Conservation (phyloP, 2,888 invertebrate genomes). For the Ptilodon capucinus region DNA sequence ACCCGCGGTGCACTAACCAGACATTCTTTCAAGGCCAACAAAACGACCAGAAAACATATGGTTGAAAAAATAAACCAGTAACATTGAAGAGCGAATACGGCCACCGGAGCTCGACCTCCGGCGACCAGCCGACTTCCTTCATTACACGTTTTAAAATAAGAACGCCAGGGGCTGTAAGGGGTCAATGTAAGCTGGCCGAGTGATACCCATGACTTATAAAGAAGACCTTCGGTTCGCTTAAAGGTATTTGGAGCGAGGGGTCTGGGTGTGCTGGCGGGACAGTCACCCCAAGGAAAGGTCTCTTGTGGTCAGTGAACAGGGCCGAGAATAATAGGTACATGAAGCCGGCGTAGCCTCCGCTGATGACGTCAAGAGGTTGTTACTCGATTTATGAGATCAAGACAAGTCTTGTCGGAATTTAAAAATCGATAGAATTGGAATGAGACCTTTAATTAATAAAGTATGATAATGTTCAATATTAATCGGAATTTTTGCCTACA, state of each 20-base stretch:
- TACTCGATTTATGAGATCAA: conserved; percentile 45
- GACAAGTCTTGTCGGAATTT: conserved; percentile 25
- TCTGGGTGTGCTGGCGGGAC: conserved; percentile 60
- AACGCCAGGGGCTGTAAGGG: conserved; percentile 39
- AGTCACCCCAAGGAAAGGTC: conserved; percentile 79
- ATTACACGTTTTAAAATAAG: conserved; percentile 53
- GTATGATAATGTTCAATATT: neutral
- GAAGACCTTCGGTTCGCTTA: conserved; percentile 34
- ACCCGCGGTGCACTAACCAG: conserved; percentile 65
- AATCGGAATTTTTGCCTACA: too few species aligned
- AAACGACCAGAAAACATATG: conserved; percentile 77
- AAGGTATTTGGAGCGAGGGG: conserved; percentile 24
- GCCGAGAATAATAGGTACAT: conserved; percentile 75
- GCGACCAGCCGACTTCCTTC: conserved; percentile 54
- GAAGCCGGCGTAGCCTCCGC: conserved; percentile 51
- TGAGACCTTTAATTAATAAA: conserved; percentile 10
- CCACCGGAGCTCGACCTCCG: conserved; percentile 53
- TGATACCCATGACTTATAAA: conserved; percentile 37
- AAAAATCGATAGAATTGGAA: conserved; percentile 15
- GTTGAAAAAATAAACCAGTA: conserved; percentile 69
- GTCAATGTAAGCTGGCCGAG: conserved; percentile 47
- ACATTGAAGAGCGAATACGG: conserved; percentile 39
- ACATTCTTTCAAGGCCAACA: conserved; percentile 76
- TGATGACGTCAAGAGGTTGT: conserved; percentile 59
- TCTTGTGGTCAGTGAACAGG: conserved; percentile 78